Percentiles rank a stretch among this genome's conserved stretches.
Evolutionary conservation across 2,113 vertebrate genomes (phyloP).

Genomic region (Scophthalmus maximus): DNA sequence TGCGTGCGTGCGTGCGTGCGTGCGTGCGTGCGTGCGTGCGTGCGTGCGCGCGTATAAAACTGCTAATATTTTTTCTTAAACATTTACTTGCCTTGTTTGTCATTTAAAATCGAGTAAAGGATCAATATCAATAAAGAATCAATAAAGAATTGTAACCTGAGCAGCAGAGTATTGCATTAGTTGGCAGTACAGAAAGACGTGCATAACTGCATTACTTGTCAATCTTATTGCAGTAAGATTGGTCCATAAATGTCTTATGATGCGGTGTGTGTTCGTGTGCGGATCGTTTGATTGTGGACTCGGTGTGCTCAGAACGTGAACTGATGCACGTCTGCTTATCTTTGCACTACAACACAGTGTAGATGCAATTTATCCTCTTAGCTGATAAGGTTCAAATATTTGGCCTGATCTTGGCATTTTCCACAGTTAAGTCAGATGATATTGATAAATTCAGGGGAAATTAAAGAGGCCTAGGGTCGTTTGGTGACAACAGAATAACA

Average conservation of each 20-base stretch:
- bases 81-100: background rate
- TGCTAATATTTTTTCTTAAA: too few species aligned
- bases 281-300: constrained; percentile 25
- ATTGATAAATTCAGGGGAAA: too few species aligned
- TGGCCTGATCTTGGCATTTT: constrained; percentile 15
- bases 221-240: constrained; percentile 26
- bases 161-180: background rate
- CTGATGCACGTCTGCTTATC: constrained; percentile 53
- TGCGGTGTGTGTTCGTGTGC: constrained; percentile 4
- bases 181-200: background rate
- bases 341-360: constrained; percentile 6
- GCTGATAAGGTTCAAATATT: constrained; percentile 30
- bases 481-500: too few species aligned
- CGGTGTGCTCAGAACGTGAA: constrained; percentile 19
- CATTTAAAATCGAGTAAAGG: background rate
- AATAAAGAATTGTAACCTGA: background rate
- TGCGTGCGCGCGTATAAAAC: too few species aligned
- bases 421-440: background rate
- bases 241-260: constrained; percentile 52
- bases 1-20: too few species aligned
- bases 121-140: background rate
- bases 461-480: too few species aligned
- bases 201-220: background rate
- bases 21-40: too few species aligned
- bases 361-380: background rate